Conservation (phyloP, 2,888 invertebrate species). For the Podotricha telesiphe region DNA sequence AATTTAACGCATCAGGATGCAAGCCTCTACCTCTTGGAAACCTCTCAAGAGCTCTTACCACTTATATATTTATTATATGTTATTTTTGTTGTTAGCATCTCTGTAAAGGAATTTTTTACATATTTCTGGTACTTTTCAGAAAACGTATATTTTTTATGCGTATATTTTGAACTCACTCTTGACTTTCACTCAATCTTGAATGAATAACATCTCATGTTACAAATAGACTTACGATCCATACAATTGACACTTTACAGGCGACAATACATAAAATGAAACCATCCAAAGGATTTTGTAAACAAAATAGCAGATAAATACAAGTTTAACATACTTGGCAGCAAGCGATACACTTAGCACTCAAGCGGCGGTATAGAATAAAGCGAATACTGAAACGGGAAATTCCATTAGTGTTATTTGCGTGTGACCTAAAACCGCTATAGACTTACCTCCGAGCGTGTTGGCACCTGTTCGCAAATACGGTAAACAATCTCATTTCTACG, state of each 20-base stretch:
- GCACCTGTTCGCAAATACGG: constrained; percentile 34
- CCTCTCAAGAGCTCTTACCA: too few relatives aligned
- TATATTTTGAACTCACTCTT: too few relatives aligned
- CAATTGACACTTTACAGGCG: neutral
- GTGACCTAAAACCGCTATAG: constrained; percentile 36
- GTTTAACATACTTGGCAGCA: constrained; percentile 23
- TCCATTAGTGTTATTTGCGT: constrained; percentile 40
- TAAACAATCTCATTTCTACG: constrained; percentile 31
- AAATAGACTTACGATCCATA: neutral
- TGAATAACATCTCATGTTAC: too few relatives aligned
- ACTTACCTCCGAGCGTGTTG: constrained; percentile 31
- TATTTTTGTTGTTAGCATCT: too few relatives aligned
- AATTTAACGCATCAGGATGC: too few relatives aligned
- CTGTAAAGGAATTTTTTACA: too few relatives aligned
- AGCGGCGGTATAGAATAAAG: constrained; percentile 26
- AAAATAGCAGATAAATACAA: constrained; percentile 20
- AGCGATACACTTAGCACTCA: constrained; percentile 30
- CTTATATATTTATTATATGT: too few relatives aligned
- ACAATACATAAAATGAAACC: constrained; percentile 5
- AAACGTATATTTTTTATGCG: too few relatives aligned
- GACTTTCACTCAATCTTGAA: too few relatives aligned
- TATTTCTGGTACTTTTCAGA: too few relatives aligned
- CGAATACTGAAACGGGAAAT: constrained; percentile 36
- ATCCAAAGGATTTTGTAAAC: neutral
- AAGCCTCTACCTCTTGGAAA: too few relatives aligned